Evolutionary conservation across 2,113 vertebrate genomes (phyloP).

Genomic region (Galbula dea): DNA sequence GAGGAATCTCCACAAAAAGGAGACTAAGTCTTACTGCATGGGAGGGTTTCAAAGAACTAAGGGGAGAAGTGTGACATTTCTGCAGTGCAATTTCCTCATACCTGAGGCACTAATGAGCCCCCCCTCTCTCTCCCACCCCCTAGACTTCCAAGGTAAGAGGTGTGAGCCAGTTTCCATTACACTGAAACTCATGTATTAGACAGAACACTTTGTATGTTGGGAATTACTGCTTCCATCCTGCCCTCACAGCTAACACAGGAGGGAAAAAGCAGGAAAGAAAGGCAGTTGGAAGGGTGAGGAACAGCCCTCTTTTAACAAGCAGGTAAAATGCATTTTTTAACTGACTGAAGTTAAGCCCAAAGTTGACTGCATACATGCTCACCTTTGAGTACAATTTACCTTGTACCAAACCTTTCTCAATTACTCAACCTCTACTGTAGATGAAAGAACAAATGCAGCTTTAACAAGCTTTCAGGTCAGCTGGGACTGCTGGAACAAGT

Average conservation of each 20-base stretch:
- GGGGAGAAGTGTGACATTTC: neutral
- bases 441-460: neutral
- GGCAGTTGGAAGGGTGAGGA: neutral
- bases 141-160: neutral
- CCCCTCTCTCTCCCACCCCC: neutral
- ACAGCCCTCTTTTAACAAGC: neutral
- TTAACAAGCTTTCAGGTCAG: constrained; percentile 8
- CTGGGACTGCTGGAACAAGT: neutral
- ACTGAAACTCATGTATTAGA: neutral
- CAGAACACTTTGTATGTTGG: neutral
- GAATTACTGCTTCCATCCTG: neutral
- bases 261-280: neutral
- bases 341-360: neutral
- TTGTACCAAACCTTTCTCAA: neutral
- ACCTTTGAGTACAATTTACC: neutral
- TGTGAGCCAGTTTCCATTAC: neutral
- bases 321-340: neutral
- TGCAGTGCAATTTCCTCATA: neutral
- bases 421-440: neutral
- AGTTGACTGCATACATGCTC: neutral
- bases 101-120: neutral
- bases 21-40: neutral
- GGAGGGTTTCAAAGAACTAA: neutral
- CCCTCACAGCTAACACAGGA: neutral
- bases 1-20: neutral